A percentile compares a stretch with the other conserved stretches of the same genome.
Conservation (phyloP, 2,797 vertebrate genomes). For the Sebastes hopkinsi region DNA sequence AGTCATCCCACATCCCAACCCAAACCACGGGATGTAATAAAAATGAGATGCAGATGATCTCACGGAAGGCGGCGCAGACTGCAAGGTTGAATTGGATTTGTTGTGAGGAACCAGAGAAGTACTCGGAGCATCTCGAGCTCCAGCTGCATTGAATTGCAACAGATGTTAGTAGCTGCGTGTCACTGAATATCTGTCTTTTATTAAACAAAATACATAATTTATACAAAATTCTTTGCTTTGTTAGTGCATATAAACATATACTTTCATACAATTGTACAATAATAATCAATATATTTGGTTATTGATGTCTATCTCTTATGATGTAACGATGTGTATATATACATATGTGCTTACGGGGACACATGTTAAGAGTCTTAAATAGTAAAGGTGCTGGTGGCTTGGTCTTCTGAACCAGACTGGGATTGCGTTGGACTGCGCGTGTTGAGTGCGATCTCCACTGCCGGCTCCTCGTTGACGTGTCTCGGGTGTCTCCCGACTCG, state of each 20-base stretch:
- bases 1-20: constrained; percentile 24
- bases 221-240: constrained; percentile 42
- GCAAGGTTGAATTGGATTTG: constrained; percentile 4
- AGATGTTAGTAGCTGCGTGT: not conserved
- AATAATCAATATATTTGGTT: not conserved
- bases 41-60: constrained; percentile 63
- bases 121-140: constrained; percentile 3
- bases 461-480: constrained; percentile 33
- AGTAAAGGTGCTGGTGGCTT: constrained; percentile 88
- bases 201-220: constrained; percentile 61
- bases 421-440: constrained; percentile 67
- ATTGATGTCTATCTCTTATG: not conserved
- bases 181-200: constrained; percentile 37
- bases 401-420: constrained; percentile 79
- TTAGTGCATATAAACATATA: constrained; percentile 22
- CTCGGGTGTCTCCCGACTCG: constrained; percentile 66
- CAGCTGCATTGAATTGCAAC: constrained; percentile 24
- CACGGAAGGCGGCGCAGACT: not conserved
- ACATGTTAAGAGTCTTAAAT: constrained; percentile 57
- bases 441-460: constrained; percentile 77
- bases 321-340: constrained; percentile 3
- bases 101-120: not conserved
- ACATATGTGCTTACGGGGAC: constrained; percentile 23
- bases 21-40: constrained; percentile 35
- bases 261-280: too few species aligned